These are phyloP conservation scores for Malaclemys terrapin DNA, from an alignment of 2,113 vertebrate genomes.

Conservation along the genomic window DNA sequence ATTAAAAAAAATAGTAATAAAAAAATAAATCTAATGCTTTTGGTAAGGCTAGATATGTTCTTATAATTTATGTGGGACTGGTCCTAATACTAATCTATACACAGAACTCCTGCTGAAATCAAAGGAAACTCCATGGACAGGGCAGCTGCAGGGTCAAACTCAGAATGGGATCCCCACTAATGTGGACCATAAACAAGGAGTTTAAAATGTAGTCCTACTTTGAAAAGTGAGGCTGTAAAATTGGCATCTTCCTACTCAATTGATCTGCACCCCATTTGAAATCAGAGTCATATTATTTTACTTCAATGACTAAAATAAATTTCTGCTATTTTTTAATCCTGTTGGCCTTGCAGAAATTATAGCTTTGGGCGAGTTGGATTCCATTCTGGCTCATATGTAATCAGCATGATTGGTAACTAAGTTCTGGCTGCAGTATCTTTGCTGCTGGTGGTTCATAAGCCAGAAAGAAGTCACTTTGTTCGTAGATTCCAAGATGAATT, in stretches of 20 bases:
- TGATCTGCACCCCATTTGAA: neutral
- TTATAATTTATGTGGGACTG: neutral
- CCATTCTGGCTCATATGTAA: neutral
- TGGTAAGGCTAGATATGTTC: rapidly evolving
- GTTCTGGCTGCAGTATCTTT: neutral
- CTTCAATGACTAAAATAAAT: neutral
- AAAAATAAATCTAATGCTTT: conserved; percentile 3
- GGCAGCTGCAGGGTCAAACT: neutral
- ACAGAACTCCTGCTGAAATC: rapidly evolving
- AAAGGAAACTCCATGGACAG: neutral
- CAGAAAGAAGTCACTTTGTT: neutral
- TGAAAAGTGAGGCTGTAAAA: neutral
- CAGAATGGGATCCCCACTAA: rapidly evolving
- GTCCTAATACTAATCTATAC: neutral
- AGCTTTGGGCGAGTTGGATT: neutral
- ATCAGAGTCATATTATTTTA: neutral
- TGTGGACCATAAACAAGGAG: neutral
- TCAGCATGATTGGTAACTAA: conserved; percentile 1
- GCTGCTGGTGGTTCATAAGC: neutral
- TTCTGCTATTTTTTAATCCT: conserved; percentile 9
- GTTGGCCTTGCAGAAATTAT: neutral
- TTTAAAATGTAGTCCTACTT: neutral
- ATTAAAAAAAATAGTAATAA: neutral
- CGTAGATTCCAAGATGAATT: neutral
- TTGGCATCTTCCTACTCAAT: neutral